Percentiles rank a stretch among this genome's conserved stretches.
These are phyloP conservation scores for Pungitius pungitius DNA, from an alignment of 2,113 vertebrate species.

Conservation along the genomic window DNA sequence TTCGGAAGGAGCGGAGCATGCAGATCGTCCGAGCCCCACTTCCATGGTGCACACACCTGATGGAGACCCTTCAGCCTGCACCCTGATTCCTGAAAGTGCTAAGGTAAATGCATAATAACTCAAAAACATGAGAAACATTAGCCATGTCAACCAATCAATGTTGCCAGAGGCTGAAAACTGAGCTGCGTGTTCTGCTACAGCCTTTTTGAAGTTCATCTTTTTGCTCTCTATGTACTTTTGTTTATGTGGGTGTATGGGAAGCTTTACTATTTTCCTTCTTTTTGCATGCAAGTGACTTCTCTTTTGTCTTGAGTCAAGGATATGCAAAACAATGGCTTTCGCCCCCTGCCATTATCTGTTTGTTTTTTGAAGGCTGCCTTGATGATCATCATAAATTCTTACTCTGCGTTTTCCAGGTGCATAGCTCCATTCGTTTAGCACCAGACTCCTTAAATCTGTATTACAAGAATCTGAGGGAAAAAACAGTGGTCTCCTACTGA, in stretches of 20 bases:
- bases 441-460: constrained; percentile 3
- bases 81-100: constrained; percentile 48
- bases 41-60: constrained; percentile 69
- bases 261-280: constrained; percentile 24
- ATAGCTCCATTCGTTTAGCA: background rate
- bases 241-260: constrained; percentile 53
- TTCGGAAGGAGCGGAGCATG: constrained; percentile 76
- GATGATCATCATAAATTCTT: too few relatives aligned
- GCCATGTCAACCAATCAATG: background rate
- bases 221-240: constrained; percentile 15
- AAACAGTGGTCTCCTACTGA: constrained; percentile 11
- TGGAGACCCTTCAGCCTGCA: constrained; percentile 68
- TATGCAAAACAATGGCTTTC: background rate
- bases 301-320: constrained; percentile 5
- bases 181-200: constrained; percentile 26
- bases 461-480: constrained; percentile 4
- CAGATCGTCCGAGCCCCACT: constrained; percentile 60
- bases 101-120: constrained; percentile 57
- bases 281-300: constrained; percentile 14
- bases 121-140: background rate
- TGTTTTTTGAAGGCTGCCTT: too few relatives aligned
- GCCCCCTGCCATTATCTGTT: background rate
- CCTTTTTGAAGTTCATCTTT: constrained; percentile 29
- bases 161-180: constrained; percentile 44
- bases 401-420: too few relatives aligned